phyloP scores from a whole-genome alignment of 2,797 vertebrate genomes.

The Pipistrellus kuhlii region DNA sequence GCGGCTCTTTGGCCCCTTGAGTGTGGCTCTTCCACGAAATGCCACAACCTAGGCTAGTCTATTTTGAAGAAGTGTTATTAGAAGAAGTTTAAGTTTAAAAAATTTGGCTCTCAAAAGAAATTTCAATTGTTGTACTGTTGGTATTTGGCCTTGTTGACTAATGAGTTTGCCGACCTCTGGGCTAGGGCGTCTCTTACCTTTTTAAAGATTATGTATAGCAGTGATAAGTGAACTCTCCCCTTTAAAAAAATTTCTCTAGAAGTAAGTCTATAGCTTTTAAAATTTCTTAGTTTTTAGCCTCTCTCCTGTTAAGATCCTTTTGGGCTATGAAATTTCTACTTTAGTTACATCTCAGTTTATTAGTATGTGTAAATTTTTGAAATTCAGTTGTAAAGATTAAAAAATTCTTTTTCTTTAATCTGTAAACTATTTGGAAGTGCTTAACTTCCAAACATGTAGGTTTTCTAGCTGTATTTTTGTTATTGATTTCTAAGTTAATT shows the following conservation, averaged over 20 bases:
- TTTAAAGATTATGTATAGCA: not conserved
- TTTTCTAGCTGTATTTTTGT: not conserved
- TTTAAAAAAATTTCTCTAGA: not conserved
- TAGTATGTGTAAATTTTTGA: not conserved
- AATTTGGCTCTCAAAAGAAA: too few species aligned
- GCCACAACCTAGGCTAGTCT: too few species aligned
- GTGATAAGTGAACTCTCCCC: not conserved
- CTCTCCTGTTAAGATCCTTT: not conserved
- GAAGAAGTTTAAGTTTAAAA: too few species aligned
- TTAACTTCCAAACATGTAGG: not conserved
- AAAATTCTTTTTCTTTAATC: conserved; percentile 5
- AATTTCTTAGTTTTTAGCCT: conserved; percentile 10
- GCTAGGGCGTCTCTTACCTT: not conserved
- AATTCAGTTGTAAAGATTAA: conserved; percentile 4
- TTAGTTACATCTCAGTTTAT: not conserved
- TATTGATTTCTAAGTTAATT: not conserved
- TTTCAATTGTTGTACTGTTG: too few species aligned
- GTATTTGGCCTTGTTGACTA: too few species aligned
- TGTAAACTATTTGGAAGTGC: not conserved
- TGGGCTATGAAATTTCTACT: not conserved
- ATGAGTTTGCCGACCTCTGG: too few species aligned
- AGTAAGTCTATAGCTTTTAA: conserved; percentile 37
- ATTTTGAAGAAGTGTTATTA: too few species aligned
- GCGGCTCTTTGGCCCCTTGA: too few species aligned
- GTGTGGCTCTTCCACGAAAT: too few species aligned